These are phyloP conservation scores for Telmatherina bonti DNA, from an alignment of 2,797 vertebrate species.

Conservation along the genomic window DNA sequence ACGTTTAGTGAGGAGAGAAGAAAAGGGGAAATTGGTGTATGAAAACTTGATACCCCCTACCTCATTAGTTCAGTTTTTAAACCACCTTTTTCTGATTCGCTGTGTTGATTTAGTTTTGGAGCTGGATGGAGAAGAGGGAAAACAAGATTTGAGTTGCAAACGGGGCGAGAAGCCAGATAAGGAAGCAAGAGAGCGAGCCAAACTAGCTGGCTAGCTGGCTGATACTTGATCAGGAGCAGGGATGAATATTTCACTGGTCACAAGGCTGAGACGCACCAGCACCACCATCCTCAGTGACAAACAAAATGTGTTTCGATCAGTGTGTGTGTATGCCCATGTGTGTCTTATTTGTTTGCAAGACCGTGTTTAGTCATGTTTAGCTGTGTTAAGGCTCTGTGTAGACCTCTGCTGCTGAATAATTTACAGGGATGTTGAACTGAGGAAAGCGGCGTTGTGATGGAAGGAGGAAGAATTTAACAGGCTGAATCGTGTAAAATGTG, in stretches of 20 bases:
- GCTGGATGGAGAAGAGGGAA: constrained; percentile 35
- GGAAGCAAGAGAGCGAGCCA: constrained; percentile 32
- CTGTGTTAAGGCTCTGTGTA: constrained; percentile 18
- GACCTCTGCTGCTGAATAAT: constrained; percentile 64
- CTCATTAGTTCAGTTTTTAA: constrained; percentile 3
- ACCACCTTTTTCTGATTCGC: constrained; percentile 17
- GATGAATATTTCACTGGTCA: constrained; percentile 81
- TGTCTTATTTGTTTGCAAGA: background rate
- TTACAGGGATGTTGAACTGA: constrained; percentile 46
- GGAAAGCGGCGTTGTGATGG: constrained; percentile 40
- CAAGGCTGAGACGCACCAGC: constrained; percentile 42
- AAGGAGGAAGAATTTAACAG: constrained; percentile 29
- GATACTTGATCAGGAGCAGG: constrained; percentile 72
- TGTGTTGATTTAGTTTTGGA: constrained; percentile 49
- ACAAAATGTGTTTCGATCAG: constrained; percentile 13
- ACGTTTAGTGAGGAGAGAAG: constrained; percentile 18
- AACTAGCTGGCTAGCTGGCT: constrained; percentile 40
- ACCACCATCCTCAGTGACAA: constrained; percentile 18
- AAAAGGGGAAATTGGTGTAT: constrained; percentile 35
- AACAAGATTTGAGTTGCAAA: constrained; percentile 20
- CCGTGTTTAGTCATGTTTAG: constrained; percentile 5
- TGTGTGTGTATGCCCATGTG: constrained; percentile 6
- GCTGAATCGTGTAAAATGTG: constrained; percentile 23
- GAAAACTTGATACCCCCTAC: constrained; percentile 41
- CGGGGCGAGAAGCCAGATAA: constrained; percentile 22